phyloP scores from a whole-genome alignment of 2,113 vertebrate genomes.

The Delphinus delphis region DNA sequence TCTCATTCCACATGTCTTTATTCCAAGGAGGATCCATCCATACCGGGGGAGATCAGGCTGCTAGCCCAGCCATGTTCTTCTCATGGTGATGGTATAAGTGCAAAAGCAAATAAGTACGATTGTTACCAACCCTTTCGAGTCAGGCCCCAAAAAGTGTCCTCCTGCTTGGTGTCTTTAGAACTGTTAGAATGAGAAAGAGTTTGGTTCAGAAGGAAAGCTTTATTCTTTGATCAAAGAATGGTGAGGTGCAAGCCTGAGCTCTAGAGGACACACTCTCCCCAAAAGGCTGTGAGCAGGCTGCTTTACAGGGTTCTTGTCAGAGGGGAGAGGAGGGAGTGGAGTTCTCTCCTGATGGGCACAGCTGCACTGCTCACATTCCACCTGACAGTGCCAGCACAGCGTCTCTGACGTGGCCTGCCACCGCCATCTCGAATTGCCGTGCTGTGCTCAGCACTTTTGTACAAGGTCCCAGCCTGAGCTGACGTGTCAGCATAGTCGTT shows the following conservation, averaged over 20 bases:
- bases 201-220: background rate
- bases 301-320: background rate
- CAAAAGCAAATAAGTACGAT: background rate
- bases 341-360: background rate
- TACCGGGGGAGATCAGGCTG: background rate
- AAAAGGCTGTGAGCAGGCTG: background rate
- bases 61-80: background rate
- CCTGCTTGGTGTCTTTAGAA: background rate
- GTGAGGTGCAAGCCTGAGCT: too few relatives aligned
- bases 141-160: background rate
- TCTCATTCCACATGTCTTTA: background rate
- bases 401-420: accelerated
- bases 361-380: too few relatives aligned
- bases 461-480: background rate
- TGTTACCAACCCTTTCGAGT: background rate
- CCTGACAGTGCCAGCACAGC: too few relatives aligned
- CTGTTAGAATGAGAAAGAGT: background rate
- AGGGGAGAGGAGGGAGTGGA: background rate
- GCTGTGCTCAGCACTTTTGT: accelerated
- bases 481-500: background rate
- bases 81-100: too few relatives aligned
- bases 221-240: background rate
- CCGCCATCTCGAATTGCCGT: background rate
- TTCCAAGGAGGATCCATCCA: background rate
- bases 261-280: background rate